Conservation (phyloP, 2,888 invertebrate genomes). For the Catocala sponsa region DNA sequence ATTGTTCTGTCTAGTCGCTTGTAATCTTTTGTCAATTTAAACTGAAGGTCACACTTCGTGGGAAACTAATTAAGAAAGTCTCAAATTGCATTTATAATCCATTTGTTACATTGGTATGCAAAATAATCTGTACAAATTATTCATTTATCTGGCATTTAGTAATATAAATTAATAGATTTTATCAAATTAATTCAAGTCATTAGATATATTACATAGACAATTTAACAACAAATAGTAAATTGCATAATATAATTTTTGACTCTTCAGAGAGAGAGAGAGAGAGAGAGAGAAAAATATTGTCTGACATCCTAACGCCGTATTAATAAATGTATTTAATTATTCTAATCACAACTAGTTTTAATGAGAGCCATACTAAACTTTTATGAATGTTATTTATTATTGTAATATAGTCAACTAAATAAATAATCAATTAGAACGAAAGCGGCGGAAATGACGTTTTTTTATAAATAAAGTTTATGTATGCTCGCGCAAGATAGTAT, state of each 20-base stretch:
- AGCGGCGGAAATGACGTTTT: conserved; percentile 73
- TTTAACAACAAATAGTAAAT: no score
- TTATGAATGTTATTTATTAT: conserved; percentile 71
- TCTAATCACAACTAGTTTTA: conserved; percentile 63
- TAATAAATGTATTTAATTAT: conserved; percentile 54
- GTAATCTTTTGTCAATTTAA: conserved; percentile 61
- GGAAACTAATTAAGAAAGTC: conserved; percentile 49
- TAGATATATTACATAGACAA: not conserved
- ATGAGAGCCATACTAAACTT: conserved; percentile 66
- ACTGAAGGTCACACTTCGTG: conserved; percentile 53
- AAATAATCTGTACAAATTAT: conserved; percentile 20
- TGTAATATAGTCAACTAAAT: conserved; percentile 57
- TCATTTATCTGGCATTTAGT: not conserved
- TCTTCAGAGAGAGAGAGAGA: not conserved
- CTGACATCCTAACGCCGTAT: conserved; percentile 22
- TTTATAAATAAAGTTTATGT: conserved; percentile 62
- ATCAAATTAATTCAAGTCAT: not conserved
- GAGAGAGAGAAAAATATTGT: not conserved
- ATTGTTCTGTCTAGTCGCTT: conserved; percentile 69
- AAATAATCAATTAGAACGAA: conserved; percentile 74
- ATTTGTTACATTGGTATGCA: conserved; percentile 26
- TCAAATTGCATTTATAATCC: conserved; percentile 26
- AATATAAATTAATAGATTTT: conserved; percentile 3
- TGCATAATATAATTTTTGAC: no score
- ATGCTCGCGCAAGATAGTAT: conserved; percentile 51